These are phyloP conservation scores for Meandrina meandrites DNA, from an alignment of 92 coral and sea anemone genomes.

Conservation along the genomic window DNA sequence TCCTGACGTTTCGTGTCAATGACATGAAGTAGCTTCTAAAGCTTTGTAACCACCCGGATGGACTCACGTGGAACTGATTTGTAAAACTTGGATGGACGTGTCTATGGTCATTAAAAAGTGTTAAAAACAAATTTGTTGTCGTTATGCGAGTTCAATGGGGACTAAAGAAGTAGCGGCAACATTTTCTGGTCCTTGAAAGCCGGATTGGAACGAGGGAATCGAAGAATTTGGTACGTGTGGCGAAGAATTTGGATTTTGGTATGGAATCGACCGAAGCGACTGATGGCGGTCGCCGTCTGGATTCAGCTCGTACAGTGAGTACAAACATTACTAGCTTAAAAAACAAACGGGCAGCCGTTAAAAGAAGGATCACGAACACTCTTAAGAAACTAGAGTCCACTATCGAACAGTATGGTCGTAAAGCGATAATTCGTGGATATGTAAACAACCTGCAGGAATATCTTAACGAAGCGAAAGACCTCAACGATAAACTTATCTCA, in stretches of 20 bases:
- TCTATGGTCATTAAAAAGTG: too few relatives aligned
- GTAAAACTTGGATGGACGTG: too few relatives aligned
- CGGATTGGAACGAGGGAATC: slow-evolving; percentile 8
- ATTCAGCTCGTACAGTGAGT: not conserved
- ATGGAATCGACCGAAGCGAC: slow-evolving; percentile 2
- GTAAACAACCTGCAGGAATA: slow-evolving; percentile 31
- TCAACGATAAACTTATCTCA: slow-evolving; percentile 25
- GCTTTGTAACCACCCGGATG: too few relatives aligned
- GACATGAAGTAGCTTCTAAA: too few relatives aligned
- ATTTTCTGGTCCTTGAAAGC: slow-evolving; percentile 30
- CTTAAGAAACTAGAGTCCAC: slow-evolving; percentile 23
- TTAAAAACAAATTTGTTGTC: too few relatives aligned
- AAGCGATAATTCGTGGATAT: slow-evolving; percentile 38
- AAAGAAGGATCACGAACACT: slow-evolving; percentile 25
- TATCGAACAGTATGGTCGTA: slow-evolving; percentile 21
- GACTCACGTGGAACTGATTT: too few relatives aligned
- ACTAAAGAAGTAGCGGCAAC: not conserved
- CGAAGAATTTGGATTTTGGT: not conserved
- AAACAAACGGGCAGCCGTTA: not conserved
- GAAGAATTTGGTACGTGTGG: not conserved
- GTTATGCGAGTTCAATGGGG: too few relatives aligned
- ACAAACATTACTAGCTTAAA: not conserved
- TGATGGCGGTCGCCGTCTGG: slow-evolving; percentile 6
- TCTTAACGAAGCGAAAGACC: slow-evolving; percentile 32
- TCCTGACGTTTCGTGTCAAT: too few relatives aligned